Percentiles rank a stretch among this genome's conserved stretches.
Conservation (phyloP, 2,888 invertebrate genomes). For the Melieria crassipennis region DNA sequence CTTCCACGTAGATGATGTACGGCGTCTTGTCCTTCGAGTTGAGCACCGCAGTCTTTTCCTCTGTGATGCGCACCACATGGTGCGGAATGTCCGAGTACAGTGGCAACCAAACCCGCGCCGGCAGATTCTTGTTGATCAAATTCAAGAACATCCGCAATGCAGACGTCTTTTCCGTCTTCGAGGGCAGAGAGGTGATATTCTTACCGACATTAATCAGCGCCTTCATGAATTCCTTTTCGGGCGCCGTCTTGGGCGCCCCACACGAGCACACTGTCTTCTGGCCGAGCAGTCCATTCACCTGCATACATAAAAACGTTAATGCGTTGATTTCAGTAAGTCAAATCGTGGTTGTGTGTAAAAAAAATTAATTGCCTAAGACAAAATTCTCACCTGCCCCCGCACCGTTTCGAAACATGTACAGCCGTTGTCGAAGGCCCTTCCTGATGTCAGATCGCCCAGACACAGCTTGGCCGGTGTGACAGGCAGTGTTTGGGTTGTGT, state of each 20-base stretch:
- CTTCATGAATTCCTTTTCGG: slow-evolving; percentile 87
- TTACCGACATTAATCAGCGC: slow-evolving; percentile 89
- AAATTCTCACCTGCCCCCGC: slow-evolving; percentile 68
- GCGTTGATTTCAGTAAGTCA: not conserved
- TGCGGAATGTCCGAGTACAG: slow-evolving; percentile 86
- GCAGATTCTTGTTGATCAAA: slow-evolving; percentile 93
- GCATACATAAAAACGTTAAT: slow-evolving; percentile 49
- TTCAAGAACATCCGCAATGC: slow-evolving; percentile 92
- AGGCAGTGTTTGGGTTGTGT: slow-evolving; percentile 58
- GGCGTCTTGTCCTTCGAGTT: slow-evolving; percentile 94
- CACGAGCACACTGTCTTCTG: slow-evolving; percentile 82
- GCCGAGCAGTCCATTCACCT: slow-evolving; percentile 79
- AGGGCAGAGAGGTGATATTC: slow-evolving; percentile 81
- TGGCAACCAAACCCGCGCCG: slow-evolving; percentile 98
- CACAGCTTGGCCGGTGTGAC: slow-evolving; percentile 72
- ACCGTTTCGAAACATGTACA: slow-evolving; percentile 92
- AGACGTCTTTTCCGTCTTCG: slow-evolving; percentile 92
- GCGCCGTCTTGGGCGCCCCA: slow-evolving; percentile 82
- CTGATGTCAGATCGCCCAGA: slow-evolving; percentile 91
- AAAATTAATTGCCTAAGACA: not conserved
- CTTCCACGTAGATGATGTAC: slow-evolving; percentile 98
- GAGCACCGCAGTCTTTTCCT: slow-evolving; percentile 95
- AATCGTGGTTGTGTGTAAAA: not conserved
- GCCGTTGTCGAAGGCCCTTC: slow-evolving; percentile 96
- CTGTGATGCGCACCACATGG: slow-evolving; percentile 95